Conservation (phyloP, 2,113 vertebrate species). For the Halichoerus grypus region DNA sequence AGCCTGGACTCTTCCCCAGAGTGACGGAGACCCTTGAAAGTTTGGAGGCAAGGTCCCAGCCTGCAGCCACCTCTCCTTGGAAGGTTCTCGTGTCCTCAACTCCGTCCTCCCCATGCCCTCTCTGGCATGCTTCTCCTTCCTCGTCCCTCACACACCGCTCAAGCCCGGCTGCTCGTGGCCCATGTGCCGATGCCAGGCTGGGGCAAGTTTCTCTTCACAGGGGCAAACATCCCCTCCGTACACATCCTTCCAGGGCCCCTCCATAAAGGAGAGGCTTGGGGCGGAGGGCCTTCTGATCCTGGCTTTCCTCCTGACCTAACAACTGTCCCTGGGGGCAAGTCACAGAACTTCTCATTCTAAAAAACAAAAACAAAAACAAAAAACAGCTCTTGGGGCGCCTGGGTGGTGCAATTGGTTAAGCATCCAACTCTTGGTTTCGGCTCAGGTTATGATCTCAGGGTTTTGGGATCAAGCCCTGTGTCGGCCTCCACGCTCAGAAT, state of each 20-base stretch:
- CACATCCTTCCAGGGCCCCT: neutral
- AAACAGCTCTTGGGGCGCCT: neutral
- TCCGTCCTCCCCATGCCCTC: neutral
- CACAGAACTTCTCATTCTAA: neutral
- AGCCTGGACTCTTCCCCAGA: neutral
- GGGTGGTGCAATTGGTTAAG: neutral
- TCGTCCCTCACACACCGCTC: accelerated
- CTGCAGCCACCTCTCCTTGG: too few species aligned
- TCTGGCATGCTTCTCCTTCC: neutral
- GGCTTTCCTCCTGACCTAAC: neutral
- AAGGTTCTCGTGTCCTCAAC: neutral
- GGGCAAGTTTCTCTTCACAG: neutral
- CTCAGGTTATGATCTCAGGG: neutral
- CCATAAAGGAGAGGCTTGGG: neutral
- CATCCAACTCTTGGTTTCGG: neutral
- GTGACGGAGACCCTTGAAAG: neutral
- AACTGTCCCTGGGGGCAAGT: neutral
- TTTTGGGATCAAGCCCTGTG: neutral
- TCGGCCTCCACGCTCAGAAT: neutral
- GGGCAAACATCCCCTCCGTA: neutral
- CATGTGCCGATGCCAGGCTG: neutral
- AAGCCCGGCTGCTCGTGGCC: neutral
- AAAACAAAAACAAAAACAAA: neutral
- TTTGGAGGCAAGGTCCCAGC: neutral
- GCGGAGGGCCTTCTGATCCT: neutral